Evolutionary conservation across 2,888 invertebrate species (phyloP).

Genomic region (Temnothorax unifasciatus): DNA sequence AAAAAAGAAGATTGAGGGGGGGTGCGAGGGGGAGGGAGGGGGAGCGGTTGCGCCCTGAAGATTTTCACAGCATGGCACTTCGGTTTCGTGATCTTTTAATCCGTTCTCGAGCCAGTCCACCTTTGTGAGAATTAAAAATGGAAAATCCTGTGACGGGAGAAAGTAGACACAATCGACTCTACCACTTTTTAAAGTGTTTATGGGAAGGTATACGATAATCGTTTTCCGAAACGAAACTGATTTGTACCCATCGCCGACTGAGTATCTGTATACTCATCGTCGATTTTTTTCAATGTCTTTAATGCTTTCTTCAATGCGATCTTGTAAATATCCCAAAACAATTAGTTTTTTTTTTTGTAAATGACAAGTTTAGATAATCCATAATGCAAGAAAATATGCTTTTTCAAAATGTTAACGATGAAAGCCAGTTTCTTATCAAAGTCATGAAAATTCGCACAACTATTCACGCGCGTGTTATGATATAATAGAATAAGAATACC

Average conservation of each 20-base stretch:
- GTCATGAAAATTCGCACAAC: neutral
- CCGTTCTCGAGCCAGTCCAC: conserved; percentile 78
- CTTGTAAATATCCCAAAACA: conserved; percentile 12
- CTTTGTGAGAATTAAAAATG: conserved; percentile 84
- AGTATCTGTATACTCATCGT: neutral
- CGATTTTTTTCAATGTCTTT: neutral
- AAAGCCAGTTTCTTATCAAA: neutral
- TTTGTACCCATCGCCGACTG: conserved; percentile 14
- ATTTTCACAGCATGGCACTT: conserved; percentile 84
- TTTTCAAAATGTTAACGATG: neutral
- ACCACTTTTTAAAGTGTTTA: conserved; percentile 27
- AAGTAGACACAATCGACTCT: conserved; percentile 59
- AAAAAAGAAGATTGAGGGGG: conserved; percentile 7
- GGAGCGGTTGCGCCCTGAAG: conserved; percentile 67
- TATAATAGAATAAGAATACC: neutral
- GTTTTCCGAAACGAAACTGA: conserved; percentile 33
- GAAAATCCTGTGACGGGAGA: conserved; percentile 71
- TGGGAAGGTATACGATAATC: conserved; percentile 19
- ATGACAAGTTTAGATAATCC: neutral
- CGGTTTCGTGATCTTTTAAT: conserved; percentile 69
- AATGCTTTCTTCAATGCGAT: conserved; percentile 14
- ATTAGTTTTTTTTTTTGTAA: conserved; percentile 13
- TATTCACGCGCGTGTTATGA: neutral
- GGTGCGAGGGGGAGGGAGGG: conserved; percentile 29
- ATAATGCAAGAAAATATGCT: neutral